Percentiles rank a stretch among this genome's conserved stretches.
Evolutionary conservation across 1,140 invertebrate genomes (phyloP).

Genomic region (Theocolax elegans): DNA sequence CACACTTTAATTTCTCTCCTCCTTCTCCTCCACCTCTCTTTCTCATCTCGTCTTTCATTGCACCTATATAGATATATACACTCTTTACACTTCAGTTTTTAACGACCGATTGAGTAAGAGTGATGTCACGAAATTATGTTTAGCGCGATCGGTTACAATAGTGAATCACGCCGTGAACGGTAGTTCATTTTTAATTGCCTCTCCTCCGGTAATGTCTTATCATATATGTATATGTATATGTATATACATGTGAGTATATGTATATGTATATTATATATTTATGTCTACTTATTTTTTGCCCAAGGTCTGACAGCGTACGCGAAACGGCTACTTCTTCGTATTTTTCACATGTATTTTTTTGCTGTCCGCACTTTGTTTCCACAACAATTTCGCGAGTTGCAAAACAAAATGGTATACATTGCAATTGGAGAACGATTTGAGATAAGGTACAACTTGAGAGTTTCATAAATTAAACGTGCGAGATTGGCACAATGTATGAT

Average conservation of each 20-base stretch:
- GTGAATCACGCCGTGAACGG: slow-evolving; percentile 34
- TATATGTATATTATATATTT: not conserved
- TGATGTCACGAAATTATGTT: slow-evolving; percentile 33
- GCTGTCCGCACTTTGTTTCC: slow-evolving; percentile 4
- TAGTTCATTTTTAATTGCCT: slow-evolving; percentile 35
- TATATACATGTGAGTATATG: not conserved
- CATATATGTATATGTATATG: not conserved
- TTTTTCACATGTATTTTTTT: not conserved
- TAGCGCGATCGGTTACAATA: slow-evolving; percentile 28
- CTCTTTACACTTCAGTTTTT: no score
- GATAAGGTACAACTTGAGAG: not conserved
- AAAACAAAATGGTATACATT: not conserved
- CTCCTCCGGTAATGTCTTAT: slow-evolving; percentile 3
- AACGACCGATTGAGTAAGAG: slow-evolving; percentile 23
- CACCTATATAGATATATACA: no score
- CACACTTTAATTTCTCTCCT: not conserved
- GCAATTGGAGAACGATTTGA: not conserved
- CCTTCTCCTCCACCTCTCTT: not conserved
- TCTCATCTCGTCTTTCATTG: slow-evolving; percentile 1
- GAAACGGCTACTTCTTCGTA: slow-evolving; percentile 23
- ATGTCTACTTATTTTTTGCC: not conserved
- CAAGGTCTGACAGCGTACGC: not conserved
- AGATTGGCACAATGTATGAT: no score
- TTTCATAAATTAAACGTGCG: slow-evolving; percentile 4
- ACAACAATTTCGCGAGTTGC: slow-evolving; percentile 21